Evolutionary conservation across 1,140 invertebrate genomes (phyloP).

Genomic region (Subanguina moxae): DNA sequence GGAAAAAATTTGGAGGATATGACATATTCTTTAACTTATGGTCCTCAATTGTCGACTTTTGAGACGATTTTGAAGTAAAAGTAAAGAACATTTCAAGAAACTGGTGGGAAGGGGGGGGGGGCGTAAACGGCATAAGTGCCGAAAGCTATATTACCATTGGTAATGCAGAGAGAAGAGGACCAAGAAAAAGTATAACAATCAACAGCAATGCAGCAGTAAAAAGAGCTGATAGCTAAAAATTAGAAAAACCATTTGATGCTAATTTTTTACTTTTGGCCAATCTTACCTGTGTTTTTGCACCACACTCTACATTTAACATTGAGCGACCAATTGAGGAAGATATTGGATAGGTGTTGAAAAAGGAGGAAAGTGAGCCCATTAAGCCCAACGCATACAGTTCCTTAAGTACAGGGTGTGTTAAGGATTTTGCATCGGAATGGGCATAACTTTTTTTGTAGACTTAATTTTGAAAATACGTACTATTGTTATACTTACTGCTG

Average conservation of each 20-base stretch:
- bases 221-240: constrained; percentile 40
- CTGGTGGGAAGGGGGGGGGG: too few species aligned
- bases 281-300: constrained; percentile 60
- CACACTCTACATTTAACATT: constrained; percentile 62
- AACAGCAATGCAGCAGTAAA: constrained; percentile 57
- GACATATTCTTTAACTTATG: too few species aligned
- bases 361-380: constrained; percentile 62
- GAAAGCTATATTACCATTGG: constrained; percentile 60
- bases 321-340: constrained; percentile 57
- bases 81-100: too few species aligned
- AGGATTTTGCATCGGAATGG: too few species aligned
- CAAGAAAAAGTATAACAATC: constrained; percentile 62
- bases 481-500: too few species aligned
- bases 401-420: constrained; percentile 47
- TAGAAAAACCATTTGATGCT: not conserved
- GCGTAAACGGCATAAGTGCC: too few species aligned
- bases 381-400: constrained; percentile 64
- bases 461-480: too few species aligned
- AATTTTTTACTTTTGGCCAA: not conserved
- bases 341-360: constrained; percentile 64
- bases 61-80: too few species aligned
- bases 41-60: too few species aligned
- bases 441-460: too few species aligned
- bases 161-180: constrained; percentile 62
- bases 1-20: too few species aligned